Percentiles rank a stretch among this genome's conserved stretches.
These are phyloP conservation scores for Semibalanus balanoides DNA, from an alignment of 1,140 invertebrate species.

Conservation along the genomic window DNA sequence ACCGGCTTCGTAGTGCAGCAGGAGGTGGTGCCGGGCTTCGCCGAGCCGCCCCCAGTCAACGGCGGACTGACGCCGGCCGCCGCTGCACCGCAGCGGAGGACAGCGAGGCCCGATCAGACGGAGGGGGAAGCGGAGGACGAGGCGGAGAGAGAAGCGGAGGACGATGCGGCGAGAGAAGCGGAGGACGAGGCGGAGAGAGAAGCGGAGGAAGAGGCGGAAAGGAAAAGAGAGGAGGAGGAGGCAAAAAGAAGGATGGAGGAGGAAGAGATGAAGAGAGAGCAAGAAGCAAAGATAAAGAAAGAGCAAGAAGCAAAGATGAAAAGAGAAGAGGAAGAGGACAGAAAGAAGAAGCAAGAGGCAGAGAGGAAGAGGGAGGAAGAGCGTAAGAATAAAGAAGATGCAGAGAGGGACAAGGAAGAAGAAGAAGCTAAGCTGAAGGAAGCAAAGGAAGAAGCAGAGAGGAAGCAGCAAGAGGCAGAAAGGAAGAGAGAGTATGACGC, in stretches of 20 bases:
- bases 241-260: background rate
- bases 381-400: background rate
- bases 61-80: background rate
- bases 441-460: background rate
- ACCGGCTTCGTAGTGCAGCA: slow-evolving; percentile 7
- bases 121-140: background rate
- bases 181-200: background rate
- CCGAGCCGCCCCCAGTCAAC: background rate
- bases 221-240: background rate
- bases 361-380: too few species aligned
- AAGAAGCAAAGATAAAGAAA: background rate
- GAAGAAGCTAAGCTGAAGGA: background rate
- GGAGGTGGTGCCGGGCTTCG: background rate
- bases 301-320: too few species aligned
- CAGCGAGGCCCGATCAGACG: background rate
- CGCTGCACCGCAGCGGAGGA: background rate
- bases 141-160: background rate
- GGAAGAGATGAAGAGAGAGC: background rate
- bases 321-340: background rate
- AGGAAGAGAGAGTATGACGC: background rate
- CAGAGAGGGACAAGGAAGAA: background rate
- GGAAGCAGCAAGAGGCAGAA: background rate
- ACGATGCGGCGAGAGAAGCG: background rate
- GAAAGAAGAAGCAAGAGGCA: background rate
- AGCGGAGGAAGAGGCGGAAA: background rate